Evolutionary conservation across 2,797 vertebrate genomes (phyloP).

Genomic region (Mus spretus): DNA sequence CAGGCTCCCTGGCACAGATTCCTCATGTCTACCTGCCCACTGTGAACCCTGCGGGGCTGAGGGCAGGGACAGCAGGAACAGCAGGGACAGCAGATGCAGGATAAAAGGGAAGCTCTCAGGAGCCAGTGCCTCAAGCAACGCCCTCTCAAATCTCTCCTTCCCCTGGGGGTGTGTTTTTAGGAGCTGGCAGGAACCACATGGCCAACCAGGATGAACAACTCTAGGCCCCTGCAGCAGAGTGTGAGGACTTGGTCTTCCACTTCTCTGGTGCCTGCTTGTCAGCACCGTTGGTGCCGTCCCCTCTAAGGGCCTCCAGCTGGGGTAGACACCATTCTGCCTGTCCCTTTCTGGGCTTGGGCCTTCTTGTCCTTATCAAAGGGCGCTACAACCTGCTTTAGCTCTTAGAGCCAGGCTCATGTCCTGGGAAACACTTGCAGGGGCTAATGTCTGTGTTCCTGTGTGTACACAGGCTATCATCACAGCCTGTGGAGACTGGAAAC

Average conservation of each 20-base stretch:
- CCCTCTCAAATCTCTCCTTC: not conserved
- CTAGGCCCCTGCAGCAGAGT: not conserved
- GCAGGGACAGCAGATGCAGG: slow-evolving; percentile 55
- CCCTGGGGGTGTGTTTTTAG: slow-evolving; percentile 69
- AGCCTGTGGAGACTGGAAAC: not conserved
- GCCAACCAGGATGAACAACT: not conserved
- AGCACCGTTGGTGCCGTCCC: not conserved
- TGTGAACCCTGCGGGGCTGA: not conserved
- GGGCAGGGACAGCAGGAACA: slow-evolving; percentile 26
- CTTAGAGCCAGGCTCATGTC: slow-evolving; percentile 57
- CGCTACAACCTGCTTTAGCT: slow-evolving; percentile 52
- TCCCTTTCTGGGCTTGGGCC: not conserved
- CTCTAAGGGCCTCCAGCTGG: not conserved
- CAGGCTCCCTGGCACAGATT: slow-evolving; percentile 80
- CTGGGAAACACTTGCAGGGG: slow-evolving; percentile 33
- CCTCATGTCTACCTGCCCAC: slow-evolving; percentile 27
- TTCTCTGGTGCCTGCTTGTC: not conserved
- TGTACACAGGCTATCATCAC: not conserved
- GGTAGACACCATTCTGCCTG: too few relatives aligned
- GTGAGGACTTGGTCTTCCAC: slow-evolving; percentile 13
- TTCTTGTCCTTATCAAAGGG: slow-evolving; percentile 45
- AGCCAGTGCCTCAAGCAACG: slow-evolving; percentile 66
- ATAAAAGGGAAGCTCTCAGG: slow-evolving; percentile 71
- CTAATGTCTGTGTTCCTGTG: too few relatives aligned
- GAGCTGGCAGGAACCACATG: not conserved